phyloP scores from a whole-genome alignment of 2,797 vertebrate species.

The Galago senegalensis region DNA sequence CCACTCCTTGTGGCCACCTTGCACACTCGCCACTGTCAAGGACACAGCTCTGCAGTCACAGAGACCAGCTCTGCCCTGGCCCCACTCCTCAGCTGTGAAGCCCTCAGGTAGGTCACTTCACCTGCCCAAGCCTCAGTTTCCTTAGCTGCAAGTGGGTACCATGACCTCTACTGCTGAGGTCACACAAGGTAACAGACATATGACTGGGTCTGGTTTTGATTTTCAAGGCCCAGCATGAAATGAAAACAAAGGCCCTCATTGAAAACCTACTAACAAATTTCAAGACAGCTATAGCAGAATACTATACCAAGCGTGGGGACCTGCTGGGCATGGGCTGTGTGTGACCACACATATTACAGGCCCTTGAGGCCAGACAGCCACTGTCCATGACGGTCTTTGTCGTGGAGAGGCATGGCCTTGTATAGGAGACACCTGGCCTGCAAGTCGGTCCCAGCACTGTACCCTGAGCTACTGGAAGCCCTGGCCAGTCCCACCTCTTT shows the following conservation, averaged over 20 bases:
- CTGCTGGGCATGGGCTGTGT: background rate
- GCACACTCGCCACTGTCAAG: fast-evolving
- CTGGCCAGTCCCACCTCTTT: fast-evolving
- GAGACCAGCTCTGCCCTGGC: fast-evolving
- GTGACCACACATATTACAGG: fast-evolving
- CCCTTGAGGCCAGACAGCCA: background rate
- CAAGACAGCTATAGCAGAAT: fast-evolving
- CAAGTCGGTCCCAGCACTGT: fast-evolving
- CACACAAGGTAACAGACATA: fast-evolving
- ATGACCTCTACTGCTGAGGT: fast-evolving
- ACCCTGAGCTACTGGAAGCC: background rate
- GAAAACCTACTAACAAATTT: background rate
- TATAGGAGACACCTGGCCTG: background rate
- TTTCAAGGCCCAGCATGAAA: fast-evolving
- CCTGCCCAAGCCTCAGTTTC: background rate
- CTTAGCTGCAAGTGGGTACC: background rate
- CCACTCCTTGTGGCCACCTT: fast-evolving
- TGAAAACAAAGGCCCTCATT: fast-evolving
- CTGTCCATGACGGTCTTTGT: fast-evolving
- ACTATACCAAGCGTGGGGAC: background rate
- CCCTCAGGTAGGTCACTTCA: background rate
- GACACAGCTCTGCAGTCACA: background rate
- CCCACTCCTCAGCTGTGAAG: fast-evolving
- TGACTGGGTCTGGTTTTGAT: fast-evolving
- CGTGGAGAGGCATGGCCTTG: fast-evolving